Evolutionary conservation across 30 jellyfish, hydroid and myxozoan genomes (phyloP), one percentile per base, ranked within the genome.

Genomic region (Hydractinia echinata): DNA sequence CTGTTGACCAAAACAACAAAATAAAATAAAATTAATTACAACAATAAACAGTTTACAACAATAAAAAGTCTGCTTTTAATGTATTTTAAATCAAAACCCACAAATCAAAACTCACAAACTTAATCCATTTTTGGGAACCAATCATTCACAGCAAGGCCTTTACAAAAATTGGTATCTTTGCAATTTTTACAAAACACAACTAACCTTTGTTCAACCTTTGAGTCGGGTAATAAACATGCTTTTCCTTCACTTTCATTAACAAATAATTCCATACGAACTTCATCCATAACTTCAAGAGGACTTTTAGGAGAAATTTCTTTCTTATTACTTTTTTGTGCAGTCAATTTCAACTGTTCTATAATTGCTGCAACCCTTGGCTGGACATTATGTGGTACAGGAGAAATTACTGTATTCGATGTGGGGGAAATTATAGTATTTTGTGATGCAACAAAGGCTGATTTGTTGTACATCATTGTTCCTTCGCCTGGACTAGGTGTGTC

Each of bases 301-400:
- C 74, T 64, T 7, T 13, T 7, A 13, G 19, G 39, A 6, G 74
- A 51, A 6, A 6, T 6, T 6, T 7, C 39, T 64, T 7, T 64
- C 74, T 6, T 64, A 0, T 9, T 13, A 64, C 74, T 64, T 51
- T 64, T 64, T 6, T 64, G 74, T n/a, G 74, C 74, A 64, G 74
- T 64, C 18, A 64, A 64, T n/a, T 51, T 44, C 10, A 64, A 51
- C 39, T 64, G 19, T 13, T 64, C 74, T n/a, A 64, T 64, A 44
- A 64, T n/a, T n/a, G 16, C 74, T n/a, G 74, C 74, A 64, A 64
- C 74, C 16, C 39, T 64, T 64, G 74, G 74, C 39, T 64, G 74
- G 2, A 64, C 74, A 13, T 64, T 44, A 6, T 7, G 74, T 7
- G 39, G 51, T n/a, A 51, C 51, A 7, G 74, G 39, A 64, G 39